These are phyloP conservation scores for Papilio demoleus DNA, from an alignment of 2,888 invertebrate species.

Conservation along the genomic window DNA sequence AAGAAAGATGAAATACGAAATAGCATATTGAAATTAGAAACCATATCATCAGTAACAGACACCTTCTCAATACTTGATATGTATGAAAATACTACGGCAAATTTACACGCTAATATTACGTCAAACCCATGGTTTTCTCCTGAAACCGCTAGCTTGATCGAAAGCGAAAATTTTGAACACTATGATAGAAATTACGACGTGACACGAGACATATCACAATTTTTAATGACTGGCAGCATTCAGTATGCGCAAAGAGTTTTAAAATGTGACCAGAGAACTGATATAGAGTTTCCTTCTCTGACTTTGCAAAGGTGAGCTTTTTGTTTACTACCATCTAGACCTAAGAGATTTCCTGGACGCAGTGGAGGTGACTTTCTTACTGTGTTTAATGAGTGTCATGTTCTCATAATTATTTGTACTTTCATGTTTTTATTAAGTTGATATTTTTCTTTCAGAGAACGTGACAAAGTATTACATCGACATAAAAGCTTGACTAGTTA, in stretches of 20 bases:
- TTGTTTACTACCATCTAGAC: not conserved
- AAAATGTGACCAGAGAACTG: constrained; percentile 49
- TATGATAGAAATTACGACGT: constrained; percentile 57
- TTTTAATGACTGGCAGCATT: constrained; percentile 55
- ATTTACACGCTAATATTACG: constrained; percentile 52
- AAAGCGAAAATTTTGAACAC: constrained; percentile 61
- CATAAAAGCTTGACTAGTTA: constrained; percentile 74
- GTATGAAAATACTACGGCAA: constrained; percentile 48
- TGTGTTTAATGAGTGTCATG: no score
- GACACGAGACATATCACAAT: constrained; percentile 59
- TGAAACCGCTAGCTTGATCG: constrained; percentile 68
- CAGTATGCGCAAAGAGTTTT: constrained; percentile 53
- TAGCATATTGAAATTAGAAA: constrained; percentile 51
- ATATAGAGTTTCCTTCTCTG: constrained; percentile 60
- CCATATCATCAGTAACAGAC: constrained; percentile 62
- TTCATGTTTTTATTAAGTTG: not conserved
- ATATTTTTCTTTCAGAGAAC: constrained; percentile 71
- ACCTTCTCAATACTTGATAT: constrained; percentile 72
- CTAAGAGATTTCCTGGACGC: no score
- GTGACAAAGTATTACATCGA: constrained; percentile 65
- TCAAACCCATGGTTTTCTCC: constrained; percentile 63
- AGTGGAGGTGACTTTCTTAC: no score
- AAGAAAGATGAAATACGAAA: constrained; percentile 44
- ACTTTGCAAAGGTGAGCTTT: constrained; percentile 61
- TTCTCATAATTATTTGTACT: not conserved